Evolutionary conservation across 2,113 vertebrate species (phyloP), one percentile per base, ranked within the genome.

Genomic region (Panthera tigris): DNA sequence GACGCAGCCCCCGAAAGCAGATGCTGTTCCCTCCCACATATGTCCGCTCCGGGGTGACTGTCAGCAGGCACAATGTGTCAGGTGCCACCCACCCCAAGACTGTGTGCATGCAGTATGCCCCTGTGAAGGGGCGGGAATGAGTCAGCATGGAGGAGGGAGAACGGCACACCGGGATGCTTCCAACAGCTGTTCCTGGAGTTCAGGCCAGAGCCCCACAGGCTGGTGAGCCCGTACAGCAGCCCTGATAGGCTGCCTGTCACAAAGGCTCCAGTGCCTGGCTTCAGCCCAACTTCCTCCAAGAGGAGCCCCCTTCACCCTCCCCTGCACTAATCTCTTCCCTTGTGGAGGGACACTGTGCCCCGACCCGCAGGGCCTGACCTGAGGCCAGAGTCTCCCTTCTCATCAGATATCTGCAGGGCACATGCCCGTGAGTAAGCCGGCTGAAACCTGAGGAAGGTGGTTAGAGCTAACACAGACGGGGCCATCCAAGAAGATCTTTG

Each of bases 181-280:
- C 2, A 8, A n/a, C 50, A 2, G 0, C 12, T 29, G 1, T 48
- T 66, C 39, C 61, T 14, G 19, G 50, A 41, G 16, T 15, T 52
- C 48, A 15, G 16, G 69, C 21, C 29, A 21, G 50, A 91, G 50
- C 3, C 18, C 4, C 4, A 4, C n/a, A 52, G 39, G 8, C 36
- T 19, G 15, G 18, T 18, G 13, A 7, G 1, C 2, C 36, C 6
- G 8, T 16, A 39, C 21, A 33, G 73, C 41, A 52, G 18, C 11
- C 11, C 21, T 80, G 25, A n/a, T 7, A 21, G 66, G 41, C 23
- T 0, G 0, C 31, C 63, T 0, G 0, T 27, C 23, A 5, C 13
- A 1, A 10, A 16, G 41, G 48, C 52, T 21, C 31, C 8, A 8
- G 13, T 27, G 81, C 45, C 45, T 81, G 16, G 76, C 55, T 39